Conservation (phyloP, 1,140 invertebrate genomes). For the Diorhabda sublineata region DNA sequence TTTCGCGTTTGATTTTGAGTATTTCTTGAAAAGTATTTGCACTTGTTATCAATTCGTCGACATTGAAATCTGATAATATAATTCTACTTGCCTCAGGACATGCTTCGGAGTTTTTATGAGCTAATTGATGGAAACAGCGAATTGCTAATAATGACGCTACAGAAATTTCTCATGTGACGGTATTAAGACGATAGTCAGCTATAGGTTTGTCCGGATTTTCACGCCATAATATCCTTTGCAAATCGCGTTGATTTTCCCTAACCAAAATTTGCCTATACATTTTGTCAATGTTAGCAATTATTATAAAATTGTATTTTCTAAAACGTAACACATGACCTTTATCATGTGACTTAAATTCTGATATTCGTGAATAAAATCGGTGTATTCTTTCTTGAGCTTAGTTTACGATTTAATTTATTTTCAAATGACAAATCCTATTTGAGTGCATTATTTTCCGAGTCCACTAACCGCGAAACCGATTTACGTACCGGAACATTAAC, state of each 20-base stretch:
- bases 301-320: slow-evolving; percentile 35
- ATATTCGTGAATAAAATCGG: too few species aligned
- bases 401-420: too few species aligned
- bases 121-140: slow-evolving; percentile 38
- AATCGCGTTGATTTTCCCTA: slow-evolving; percentile 28
- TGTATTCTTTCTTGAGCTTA: too few species aligned
- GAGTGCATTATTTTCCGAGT: too few species aligned
- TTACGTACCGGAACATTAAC: too few species aligned
- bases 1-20: too few species aligned
- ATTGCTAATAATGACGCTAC: slow-evolving; percentile 41
- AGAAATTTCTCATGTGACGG: slow-evolving; percentile 39
- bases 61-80: slow-evolving; percentile 46
- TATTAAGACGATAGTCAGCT: slow-evolving; percentile 19
- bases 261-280: slow-evolving; percentile 44
- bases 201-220: slow-evolving; percentile 6
- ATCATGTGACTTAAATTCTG: too few species aligned
- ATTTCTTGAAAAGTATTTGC: slow-evolving; percentile 27
- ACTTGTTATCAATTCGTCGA: slow-evolving; percentile 49
- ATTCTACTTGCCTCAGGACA: slow-evolving; percentile 33
- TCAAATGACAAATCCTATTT: too few species aligned
- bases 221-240: slow-evolving; percentile 39
- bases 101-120: slow-evolving; percentile 25
- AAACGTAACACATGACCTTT: slow-evolving; percentile 40
- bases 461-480: too few species aligned
- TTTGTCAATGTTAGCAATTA: slow-evolving; percentile 46